These are phyloP conservation scores for Napeogenes inachia DNA, from an alignment of 2,888 invertebrate species.

Conservation along the genomic window DNA sequence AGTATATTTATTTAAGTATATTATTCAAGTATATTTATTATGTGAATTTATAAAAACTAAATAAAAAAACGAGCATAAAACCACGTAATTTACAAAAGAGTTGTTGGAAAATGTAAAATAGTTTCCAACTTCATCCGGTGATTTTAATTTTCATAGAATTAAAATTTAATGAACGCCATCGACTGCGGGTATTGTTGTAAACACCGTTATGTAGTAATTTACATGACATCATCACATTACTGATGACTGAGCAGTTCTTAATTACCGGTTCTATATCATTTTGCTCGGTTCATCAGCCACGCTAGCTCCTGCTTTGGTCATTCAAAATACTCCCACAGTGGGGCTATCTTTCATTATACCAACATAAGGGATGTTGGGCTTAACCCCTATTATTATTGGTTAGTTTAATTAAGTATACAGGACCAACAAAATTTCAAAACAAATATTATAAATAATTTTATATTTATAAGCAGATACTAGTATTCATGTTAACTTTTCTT, in stretches of 20 bases:
- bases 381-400: not conserved
- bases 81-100: no score
- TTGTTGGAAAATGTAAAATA: conserved; percentile 11
- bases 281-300: conserved; percentile 73
- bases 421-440: not conserved
- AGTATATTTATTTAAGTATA: no score
- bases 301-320: conserved; percentile 45
- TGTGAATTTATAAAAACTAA: no score
- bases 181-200: conserved; percentile 63
- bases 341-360: conserved; percentile 20
- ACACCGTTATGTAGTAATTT: conserved; percentile 60
- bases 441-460: no score
- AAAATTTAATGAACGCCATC: conserved; percentile 65
- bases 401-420: not conserved
- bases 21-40: no score
- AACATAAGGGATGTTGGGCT: not conserved
- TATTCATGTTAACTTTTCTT: no score
- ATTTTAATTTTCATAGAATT: conserved; percentile 48
- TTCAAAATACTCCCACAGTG: conserved; percentile 17
- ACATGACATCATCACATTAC: conserved; percentile 71
- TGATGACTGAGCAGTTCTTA: conserved; percentile 76
- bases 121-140: conserved; percentile 30
- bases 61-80: no score
- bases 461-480: no score
- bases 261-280: conserved; percentile 59